These are phyloP conservation scores for Dicerorhinus sumatrensis DNA, from an alignment of 2,113 vertebrate species.

Conservation along the genomic window DNA sequence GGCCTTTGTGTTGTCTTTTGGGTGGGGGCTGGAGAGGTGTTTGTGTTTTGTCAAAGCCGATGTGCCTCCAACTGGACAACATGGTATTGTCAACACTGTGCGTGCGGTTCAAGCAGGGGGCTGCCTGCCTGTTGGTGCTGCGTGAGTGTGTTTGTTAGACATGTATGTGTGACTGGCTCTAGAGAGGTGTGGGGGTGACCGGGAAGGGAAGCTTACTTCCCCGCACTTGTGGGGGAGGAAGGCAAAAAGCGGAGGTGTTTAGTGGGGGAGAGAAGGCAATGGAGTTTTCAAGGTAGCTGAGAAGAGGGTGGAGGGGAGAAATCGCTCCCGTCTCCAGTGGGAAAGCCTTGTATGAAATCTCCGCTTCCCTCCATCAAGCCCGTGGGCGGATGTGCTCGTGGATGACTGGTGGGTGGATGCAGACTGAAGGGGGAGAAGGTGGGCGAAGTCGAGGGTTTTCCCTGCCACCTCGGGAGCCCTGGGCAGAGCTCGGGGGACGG, in stretches of 20 bases:
- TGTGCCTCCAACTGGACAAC: slow-evolving; percentile 66
- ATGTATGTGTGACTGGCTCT: neutral
- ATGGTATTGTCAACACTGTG: slow-evolving; percentile 75
- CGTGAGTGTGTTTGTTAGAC: slow-evolving; percentile 27
- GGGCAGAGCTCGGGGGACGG: neutral
- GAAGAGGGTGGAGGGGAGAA: slow-evolving; percentile 26
- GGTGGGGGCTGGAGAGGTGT: slow-evolving; percentile 46
- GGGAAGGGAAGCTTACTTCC: slow-evolving; percentile 26
- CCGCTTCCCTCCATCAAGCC: slow-evolving; percentile 1
- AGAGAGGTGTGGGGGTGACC: neutral
- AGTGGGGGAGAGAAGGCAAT: neutral
- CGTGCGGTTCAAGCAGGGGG: slow-evolving; percentile 51
- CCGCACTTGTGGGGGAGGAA: neutral
- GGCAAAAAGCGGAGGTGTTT: neutral
- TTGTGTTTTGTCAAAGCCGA: slow-evolving; percentile 63
- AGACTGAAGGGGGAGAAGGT: slow-evolving; percentile 54
- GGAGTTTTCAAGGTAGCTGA: neutral
- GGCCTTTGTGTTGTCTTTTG: slow-evolving; percentile 54
- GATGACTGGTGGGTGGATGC: slow-evolving; percentile 66
- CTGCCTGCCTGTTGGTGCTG: slow-evolving; percentile 38
- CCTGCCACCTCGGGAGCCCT: neutral
- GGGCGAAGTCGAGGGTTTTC: slow-evolving; percentile 66
- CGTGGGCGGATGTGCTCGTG: slow-evolving; percentile 66
- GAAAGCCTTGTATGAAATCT: slow-evolving; percentile 30
- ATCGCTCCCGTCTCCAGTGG: neutral